These are phyloP conservation scores for Hydractinia echinata DNA, from an alignment of 30 jellyfish, hydroid and myxozoan species.

Conservation along the genomic window DNA sequence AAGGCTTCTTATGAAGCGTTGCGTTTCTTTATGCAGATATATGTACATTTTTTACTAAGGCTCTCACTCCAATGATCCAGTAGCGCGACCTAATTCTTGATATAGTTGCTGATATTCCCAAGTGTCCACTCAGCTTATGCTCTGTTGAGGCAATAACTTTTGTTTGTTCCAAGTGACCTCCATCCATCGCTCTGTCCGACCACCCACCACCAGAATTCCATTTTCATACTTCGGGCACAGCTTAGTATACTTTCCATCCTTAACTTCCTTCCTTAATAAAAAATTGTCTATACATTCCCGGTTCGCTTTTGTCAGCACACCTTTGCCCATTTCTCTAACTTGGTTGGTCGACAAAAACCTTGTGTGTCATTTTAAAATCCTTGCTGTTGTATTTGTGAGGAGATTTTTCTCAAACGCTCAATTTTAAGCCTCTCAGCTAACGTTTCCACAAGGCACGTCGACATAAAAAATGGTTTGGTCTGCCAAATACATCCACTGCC, in stretches of 20 bases:
- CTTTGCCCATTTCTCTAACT: too few species aligned
- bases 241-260: too few species aligned
- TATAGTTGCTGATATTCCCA: neutral
- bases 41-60: neutral
- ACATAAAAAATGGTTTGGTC: neutral
- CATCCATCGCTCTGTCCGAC: constrained; percentile 15
- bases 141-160: neutral
- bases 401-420: too few species aligned
- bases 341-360: too few species aligned
- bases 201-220: neutral
- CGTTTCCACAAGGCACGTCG: neutral
- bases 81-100: neutral
- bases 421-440: neutral
- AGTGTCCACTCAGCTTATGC: neutral
- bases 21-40: neutral
- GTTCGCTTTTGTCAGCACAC: too few species aligned
- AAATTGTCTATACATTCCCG: too few species aligned
- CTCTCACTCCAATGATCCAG: neutral
- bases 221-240: neutral
- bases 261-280: too few species aligned
- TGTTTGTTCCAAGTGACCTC: constrained; percentile 3
- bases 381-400: too few species aligned
- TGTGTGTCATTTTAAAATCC: too few species aligned
- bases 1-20: neutral
- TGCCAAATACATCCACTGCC: constrained; percentile 23